Evolutionary conservation across 30 jellyfish, hydroid and myxozoan species (phyloP).

Genomic region (Sanderia malayensis): DNA sequence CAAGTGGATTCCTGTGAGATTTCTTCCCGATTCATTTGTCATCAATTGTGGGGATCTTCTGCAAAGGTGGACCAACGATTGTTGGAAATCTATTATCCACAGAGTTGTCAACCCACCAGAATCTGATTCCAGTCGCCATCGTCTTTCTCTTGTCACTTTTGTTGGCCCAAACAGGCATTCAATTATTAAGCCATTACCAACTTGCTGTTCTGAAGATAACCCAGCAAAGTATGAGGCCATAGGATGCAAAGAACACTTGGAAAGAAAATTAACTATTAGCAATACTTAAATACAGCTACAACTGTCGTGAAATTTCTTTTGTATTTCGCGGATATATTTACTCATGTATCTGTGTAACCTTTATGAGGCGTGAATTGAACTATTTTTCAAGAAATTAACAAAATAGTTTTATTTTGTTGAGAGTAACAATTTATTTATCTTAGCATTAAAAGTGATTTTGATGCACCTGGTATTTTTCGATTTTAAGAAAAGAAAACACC

Average conservation of each 20-base stretch:
- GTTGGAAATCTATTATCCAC: slow-evolving; percentile 67
- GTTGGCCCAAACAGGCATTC: slow-evolving; percentile 69
- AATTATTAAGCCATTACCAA: slow-evolving; percentile 30
- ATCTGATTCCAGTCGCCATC: slow-evolving; percentile 23
- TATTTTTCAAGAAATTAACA: no score
- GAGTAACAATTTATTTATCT: no score
- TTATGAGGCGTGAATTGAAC: no score
- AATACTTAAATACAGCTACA: not conserved
- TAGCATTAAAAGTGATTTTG: no score
- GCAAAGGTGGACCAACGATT: slow-evolving; percentile 68
- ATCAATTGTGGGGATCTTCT: slow-evolving; percentile 55
- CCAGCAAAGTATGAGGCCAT: slow-evolving; percentile 50
- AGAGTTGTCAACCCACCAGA: slow-evolving; percentile 67
- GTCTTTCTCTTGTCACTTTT: slow-evolving; percentile 49
- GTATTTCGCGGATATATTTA: no score
- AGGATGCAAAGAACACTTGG: slow-evolving; percentile 50
- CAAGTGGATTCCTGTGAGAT: slow-evolving; percentile 42
- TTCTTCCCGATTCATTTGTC: slow-evolving; percentile 38
- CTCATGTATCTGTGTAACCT: no score
- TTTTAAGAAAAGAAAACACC: no score
- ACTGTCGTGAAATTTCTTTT: no score
- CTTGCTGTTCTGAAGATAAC: slow-evolving; percentile 30
- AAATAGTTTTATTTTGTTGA: no score
- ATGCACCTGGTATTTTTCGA: no score
- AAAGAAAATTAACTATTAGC: slow-evolving; percentile 40